Evolutionary conservation across 1,140 invertebrate genomes (phyloP), one percentile per base, ranked within the genome.

Genomic region (Oreohelix idahoensis): DNA sequence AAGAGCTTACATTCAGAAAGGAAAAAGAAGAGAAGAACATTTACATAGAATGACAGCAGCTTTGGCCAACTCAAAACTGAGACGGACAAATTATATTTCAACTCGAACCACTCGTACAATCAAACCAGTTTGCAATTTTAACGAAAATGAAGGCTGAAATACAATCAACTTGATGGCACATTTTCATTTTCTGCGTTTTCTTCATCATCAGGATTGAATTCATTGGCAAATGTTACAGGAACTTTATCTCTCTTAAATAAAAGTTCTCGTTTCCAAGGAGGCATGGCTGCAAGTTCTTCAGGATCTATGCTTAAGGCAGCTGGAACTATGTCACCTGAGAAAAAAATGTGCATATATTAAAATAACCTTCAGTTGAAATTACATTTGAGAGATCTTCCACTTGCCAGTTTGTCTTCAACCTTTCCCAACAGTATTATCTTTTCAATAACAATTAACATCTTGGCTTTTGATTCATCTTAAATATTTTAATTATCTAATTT

Each of bases 211-310:
- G 86, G 86, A 38, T 87, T 84, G 53, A 85, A 87, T 76, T 87
- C 86, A 74, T 87, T 87, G 38, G 79, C 84, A 75, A 87, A 87
- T 39, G 86, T 85, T 39, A 84, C 77, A 36, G 86, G 86, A 38
- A 87, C 84, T 73, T 87, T 87, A 45, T 84, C 82, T 39, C 86
- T 81, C 58, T 87, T 87, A 58, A 85, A 84, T 23, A 87, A 73
- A 4, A 87, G 84, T 63, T 87, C 86, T n/a, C 83, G 74, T 70
- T 87, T 87, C 86, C 86, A 87, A 29, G 86, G 86, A n/a, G 86
- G 86, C 86, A 87, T 87, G 76, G 84, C 84, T 69, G 83, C 86
- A 70, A 87, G 80, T 75, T 87, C 86, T 45, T 79, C 86, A 13
- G 86, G 86, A 51, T 87, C 86, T 38, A 87, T 87, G 70, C 79